Evolutionary conservation across 2,888 invertebrate genomes (phyloP), one percentile per base, ranked within the genome.

Genomic region (Drosophila fungiperda): DNA sequence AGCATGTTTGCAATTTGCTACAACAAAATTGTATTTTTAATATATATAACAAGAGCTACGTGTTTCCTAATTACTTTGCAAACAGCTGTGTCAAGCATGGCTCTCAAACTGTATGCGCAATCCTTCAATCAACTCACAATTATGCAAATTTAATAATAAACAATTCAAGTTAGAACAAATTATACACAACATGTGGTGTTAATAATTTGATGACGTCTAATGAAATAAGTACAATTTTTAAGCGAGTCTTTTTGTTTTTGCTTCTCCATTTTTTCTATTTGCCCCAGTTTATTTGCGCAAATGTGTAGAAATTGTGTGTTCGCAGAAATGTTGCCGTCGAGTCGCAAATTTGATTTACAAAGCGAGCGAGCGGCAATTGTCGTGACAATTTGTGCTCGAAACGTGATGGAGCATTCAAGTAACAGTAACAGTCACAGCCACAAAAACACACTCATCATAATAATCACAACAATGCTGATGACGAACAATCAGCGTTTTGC

Each of bases 261-360:
- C 50, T 50, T 36, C 36, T 40, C 15, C 17, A 8, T 38, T 29
- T 58, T 26, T 52, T 61, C 23, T 35, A 58, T 53, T 57, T 66
- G 35, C 57, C 48, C 53, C 63, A 42, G 67, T 73, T 62, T 40
- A 72, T 68, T 78, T 73, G 65, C 78, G 29, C 42, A 49, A 67
- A 70, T 64, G 42, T 75, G 68, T 68, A 42, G 72, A 61, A 63
- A 68, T 68, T 64, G 38, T 64, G 38, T 66, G 33, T 68, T 53
- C 73, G 65, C 67, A 76, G 77, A 80, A 79, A 67, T 60, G 4
- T 61, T 38, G 36, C 50, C 40, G 60, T 45, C 64, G 60, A 68
- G 70, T 67, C 79, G 84, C 79, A 82, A 83, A 83, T 84, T 89
- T 89, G 89, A 89, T 87, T 89, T 87, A 77, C 80, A 80, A 71